These are phyloP conservation scores for Toxostoma redivivum DNA, from an alignment of 2,113 vertebrate genomes.

Conservation along the genomic window DNA sequence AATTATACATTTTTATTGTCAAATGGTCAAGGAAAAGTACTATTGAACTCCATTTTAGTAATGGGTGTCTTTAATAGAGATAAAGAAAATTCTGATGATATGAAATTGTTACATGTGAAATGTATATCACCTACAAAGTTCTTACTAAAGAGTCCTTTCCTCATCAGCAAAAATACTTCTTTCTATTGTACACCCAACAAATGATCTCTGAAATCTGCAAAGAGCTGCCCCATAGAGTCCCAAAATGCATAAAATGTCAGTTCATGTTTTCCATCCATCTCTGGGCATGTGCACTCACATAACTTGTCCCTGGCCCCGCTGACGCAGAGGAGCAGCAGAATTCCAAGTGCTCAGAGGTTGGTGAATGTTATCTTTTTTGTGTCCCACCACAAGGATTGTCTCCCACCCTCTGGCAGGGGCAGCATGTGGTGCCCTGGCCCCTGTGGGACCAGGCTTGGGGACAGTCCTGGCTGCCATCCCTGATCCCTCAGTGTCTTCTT, in stretches of 20 bases:
- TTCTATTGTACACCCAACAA: neutral
- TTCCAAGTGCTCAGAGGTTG: fast-evolving
- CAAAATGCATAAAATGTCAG: neutral
- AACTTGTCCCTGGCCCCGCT: neutral
- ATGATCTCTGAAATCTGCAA: neutral
- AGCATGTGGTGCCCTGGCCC: fast-evolving
- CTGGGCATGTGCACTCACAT: neutral
- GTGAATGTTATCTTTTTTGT: neutral
- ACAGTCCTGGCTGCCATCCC: neutral
- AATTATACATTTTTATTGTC: neutral
- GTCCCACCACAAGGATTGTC: neutral
- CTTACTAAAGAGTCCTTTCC: neutral
- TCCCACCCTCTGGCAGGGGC: neutral
- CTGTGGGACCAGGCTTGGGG: neutral
- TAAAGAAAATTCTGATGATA: neutral
- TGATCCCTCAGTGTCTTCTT: neutral
- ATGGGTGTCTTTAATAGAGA: neutral
- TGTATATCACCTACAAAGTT: neutral
- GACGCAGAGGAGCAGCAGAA: neutral
- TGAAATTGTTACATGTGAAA: neutral
- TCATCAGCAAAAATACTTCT: neutral
- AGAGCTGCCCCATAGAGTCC: neutral
- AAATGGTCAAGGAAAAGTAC: neutral
- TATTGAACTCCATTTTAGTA: neutral
- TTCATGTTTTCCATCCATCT: neutral